These are phyloP conservation scores for Mesoclemmys tuberculata DNA, from an alignment of 2,113 vertebrate species.

Conservation along the genomic window DNA sequence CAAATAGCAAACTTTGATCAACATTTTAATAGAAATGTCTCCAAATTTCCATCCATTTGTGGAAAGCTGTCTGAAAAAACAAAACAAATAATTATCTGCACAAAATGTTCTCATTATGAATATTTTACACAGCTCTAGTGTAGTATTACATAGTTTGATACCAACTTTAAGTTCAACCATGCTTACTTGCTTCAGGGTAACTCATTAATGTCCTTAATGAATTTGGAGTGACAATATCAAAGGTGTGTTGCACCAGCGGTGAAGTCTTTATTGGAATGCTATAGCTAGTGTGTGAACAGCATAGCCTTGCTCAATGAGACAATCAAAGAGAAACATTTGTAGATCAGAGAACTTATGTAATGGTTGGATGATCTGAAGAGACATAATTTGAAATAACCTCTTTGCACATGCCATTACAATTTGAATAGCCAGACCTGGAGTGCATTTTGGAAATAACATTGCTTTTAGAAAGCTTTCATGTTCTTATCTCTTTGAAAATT, in stretches of 20 bases:
- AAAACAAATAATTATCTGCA: background rate
- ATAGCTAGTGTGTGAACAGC: background rate
- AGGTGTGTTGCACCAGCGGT: conserved; percentile 3
- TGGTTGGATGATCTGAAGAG: background rate
- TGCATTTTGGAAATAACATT: background rate
- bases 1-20: background rate
- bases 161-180: background rate
- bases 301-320: background rate
- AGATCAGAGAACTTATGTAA: background rate
- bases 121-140: background rate
- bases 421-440: background rate
- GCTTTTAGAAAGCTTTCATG: background rate
- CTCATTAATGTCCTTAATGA: background rate
- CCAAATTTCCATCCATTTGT: background rate
- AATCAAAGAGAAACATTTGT: background rate
- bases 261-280: conserved; percentile 5
- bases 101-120: background rate
- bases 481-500: background rate
- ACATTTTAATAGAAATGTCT: rapidly evolving
- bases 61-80: background rate
- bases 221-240: background rate
- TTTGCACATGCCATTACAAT: background rate
- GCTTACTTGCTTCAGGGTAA: conserved; percentile 2
- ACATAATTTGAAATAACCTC: background rate
- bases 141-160: background rate